Conservation (phyloP, 2,797 vertebrate species). For the Hydrocynus forskahlii region DNA sequence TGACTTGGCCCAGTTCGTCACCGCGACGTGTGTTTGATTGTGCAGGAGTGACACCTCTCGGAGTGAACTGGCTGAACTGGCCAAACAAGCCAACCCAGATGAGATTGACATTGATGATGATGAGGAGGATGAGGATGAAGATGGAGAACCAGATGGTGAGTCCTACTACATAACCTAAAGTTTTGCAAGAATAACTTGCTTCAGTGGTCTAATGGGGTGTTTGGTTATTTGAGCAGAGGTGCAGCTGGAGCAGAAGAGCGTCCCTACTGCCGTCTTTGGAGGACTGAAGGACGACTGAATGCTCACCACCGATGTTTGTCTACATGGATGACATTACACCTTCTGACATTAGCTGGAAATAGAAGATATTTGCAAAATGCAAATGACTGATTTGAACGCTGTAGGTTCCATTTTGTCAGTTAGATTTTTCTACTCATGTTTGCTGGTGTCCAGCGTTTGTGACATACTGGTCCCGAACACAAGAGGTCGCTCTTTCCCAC, state of each 20-base stretch:
- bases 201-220: conserved; percentile 3
- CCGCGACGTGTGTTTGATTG: conserved; percentile 29
- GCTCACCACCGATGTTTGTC: neutral
- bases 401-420: neutral
- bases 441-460: neutral
- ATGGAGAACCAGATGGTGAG: conserved; percentile 88
- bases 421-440: neutral
- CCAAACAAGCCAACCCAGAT: conserved; percentile 90
- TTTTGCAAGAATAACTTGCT: neutral
- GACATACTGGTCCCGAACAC: conserved; percentile 58
- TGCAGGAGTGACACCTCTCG: conserved; percentile 89
- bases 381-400: conserved; percentile 30
- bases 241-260: conserved; percentile 88
- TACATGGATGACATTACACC: neutral
- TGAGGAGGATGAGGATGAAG: conserved; percentile 82
- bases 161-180: neutral
- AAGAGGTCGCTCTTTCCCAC: conserved; percentile 64
- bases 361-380: conserved; percentile 7
- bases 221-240: conserved; percentile 79
- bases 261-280: conserved; percentile 90
- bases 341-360: conserved; percentile 3
- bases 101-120: conserved; percentile 90
- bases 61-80: conserved; percentile 86
- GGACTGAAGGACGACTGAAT: conserved; percentile 86
- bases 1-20: neutral